phyloP scores from a whole-genome alignment of 2,888 invertebrate species.

The Linnaemya tessellans region DNA sequence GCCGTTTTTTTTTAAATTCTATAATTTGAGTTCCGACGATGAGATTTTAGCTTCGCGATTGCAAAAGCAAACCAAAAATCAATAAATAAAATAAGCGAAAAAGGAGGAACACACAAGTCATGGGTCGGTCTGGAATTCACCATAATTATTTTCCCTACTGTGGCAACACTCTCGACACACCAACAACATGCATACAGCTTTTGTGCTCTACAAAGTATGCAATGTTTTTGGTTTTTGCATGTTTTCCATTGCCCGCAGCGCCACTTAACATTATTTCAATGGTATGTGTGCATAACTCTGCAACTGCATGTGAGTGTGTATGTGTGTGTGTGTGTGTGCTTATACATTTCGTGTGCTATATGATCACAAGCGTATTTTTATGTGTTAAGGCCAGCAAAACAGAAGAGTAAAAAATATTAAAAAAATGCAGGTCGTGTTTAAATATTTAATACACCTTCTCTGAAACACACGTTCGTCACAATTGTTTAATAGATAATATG shows the following conservation, averaged over 20 bases:
- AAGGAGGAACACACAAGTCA: background rate
- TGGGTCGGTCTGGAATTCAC: background rate
- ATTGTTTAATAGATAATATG: slow-evolving; percentile 55
- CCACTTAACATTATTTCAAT: slow-evolving; percentile 72
- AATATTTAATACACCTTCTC: slow-evolving; percentile 62
- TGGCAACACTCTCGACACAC: slow-evolving; percentile 19
- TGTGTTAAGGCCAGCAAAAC: slow-evolving; percentile 69
- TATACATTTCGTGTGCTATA: slow-evolving; percentile 37
- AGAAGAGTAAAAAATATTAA: slow-evolving; percentile 43
- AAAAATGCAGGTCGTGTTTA: slow-evolving; percentile 65
- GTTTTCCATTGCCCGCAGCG: slow-evolving; percentile 66
- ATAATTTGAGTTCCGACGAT: background rate
- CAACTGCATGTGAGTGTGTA: slow-evolving; percentile 1
- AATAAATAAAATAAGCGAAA: background rate
- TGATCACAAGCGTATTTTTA: slow-evolving; percentile 58
- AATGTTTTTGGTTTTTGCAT: slow-evolving; percentile 61
- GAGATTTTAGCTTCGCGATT: background rate
- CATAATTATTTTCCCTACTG: background rate
- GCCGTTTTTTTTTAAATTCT: background rate
- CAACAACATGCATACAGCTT: slow-evolving; percentile 43
- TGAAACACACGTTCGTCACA: slow-evolving; percentile 20
- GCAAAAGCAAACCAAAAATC: background rate
- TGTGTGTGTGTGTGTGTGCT: slow-evolving; percentile 14
- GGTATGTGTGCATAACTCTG: slow-evolving; percentile 39
- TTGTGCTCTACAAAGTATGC: slow-evolving; percentile 67